A percentile compares a stretch with the other conserved stretches of the same genome.
Conservation (phyloP, 2,888 invertebrate species). For the Allacma fusca region DNA sequence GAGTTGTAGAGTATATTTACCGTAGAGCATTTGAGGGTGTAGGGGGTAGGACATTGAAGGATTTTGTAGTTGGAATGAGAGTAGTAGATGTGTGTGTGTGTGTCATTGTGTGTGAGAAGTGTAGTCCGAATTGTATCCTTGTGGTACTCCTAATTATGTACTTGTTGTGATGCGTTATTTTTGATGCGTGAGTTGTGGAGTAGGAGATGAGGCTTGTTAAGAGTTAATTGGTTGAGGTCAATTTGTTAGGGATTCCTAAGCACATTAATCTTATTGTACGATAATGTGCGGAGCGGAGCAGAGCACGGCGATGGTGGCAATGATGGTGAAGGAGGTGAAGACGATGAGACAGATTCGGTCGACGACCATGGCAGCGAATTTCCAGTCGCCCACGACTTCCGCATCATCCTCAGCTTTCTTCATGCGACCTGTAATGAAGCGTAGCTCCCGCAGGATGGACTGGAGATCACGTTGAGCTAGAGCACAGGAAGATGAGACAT, state of each 20-base stretch:
- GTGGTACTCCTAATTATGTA: constrained; percentile 14
- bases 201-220: constrained; percentile 16
- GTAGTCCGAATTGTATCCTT: constrained; percentile 3
- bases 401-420: constrained; percentile 93
- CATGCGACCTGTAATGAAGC: constrained; percentile 93
- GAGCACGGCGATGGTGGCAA: constrained; percentile 90
- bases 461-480: constrained; percentile 73
- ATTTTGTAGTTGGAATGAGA: too few species aligned
- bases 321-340: constrained; percentile 92
- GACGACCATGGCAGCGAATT: constrained; percentile 98
- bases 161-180: neutral
- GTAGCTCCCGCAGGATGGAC: constrained; percentile 89
- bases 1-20: too few species aligned
- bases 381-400: constrained; percentile 95
- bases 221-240: constrained; percentile 34
- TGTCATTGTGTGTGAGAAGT: neutral
- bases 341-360: constrained; percentile 96
- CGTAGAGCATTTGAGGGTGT: too few species aligned
- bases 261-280: constrained; percentile 74
- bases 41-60: too few species aligned
- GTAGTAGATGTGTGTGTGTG: neutral
- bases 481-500: constrained; percentile 61
- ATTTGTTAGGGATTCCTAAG: constrained; percentile 44
- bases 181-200: neutral
- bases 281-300: constrained; percentile 93